phyloP scores from a whole-genome alignment of 92 coral and sea anemone genomes.

The Galaxea fascicularis region DNA sequence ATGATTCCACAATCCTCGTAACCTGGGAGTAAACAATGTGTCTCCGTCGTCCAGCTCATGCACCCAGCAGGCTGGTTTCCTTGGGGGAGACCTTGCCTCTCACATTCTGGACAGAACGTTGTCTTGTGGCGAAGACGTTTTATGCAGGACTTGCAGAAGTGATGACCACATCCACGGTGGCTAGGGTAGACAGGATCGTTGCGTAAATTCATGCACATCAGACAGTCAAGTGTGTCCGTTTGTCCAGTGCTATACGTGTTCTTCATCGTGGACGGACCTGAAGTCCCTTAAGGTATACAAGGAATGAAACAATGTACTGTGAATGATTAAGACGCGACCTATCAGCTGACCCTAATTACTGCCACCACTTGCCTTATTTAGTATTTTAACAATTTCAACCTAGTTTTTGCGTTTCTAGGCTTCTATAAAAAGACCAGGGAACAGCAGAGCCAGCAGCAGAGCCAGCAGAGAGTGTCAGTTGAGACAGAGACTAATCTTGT shows the following conservation, averaged over 20 bases:
- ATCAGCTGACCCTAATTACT: neutral
- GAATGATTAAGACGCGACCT: too few species aligned
- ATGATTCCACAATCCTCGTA: constrained; percentile 32
- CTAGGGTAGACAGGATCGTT: neutral
- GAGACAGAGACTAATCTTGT: too few species aligned
- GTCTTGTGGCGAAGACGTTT: neutral
- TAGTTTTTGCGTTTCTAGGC: too few species aligned
- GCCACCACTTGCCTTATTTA: too few species aligned
- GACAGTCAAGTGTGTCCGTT: neutral
- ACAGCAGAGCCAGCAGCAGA: too few species aligned
- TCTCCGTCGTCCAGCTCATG: constrained; percentile 31
- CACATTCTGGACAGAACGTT: neutral
- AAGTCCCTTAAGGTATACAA: neutral
- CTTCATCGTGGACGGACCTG: neutral
- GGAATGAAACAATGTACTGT: neutral
- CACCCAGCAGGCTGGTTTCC: constrained; percentile 52
- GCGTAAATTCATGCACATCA: constrained; percentile 2
- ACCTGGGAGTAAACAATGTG: constrained; percentile 27
- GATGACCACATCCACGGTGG: constrained; percentile 9
- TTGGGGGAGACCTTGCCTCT: neutral
- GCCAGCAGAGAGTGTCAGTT: too few species aligned
- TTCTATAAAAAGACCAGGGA: too few species aligned
- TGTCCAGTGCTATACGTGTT: neutral
- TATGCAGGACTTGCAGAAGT: constrained; percentile 11
- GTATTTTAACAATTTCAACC: too few species aligned